Base-by-base conservation (phyloP, 2,888 invertebrate genomes). In the Autographa gamma region DNA sequence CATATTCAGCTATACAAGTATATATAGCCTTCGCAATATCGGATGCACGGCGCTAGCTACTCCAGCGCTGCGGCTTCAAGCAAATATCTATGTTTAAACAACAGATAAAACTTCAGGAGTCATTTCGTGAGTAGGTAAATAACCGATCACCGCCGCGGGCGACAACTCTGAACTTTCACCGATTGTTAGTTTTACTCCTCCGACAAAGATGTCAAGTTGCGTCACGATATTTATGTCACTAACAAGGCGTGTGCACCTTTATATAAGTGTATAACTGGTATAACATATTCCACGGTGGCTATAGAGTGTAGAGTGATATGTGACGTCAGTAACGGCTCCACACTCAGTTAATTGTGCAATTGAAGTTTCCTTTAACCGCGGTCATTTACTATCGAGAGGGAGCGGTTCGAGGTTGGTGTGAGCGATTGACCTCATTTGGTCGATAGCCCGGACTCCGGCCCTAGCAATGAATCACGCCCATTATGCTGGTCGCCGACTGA, bases 131-230 rank as follows among this genome's bases (percentile, higher is more conserved):
- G 48, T 72, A 59, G 71, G 70, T 76, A 80, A 82, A 82, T 76
- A 81, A 74, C 60, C 68, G 74, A 69, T 67, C 66, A 72, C 62
- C 63, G 63, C 58, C 43, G 70, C 73, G 74, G 75, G 60, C 65
- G 76, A 73, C 70, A 18, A 54, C 70, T 82, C 76, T 91, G 91
- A 94, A 94, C 94, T 94, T 94, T 95, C 94, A 93, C 94, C 90
- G 84, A 91, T 92, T 93, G 91, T 92, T 90, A 87, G 91, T 88
- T 92, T 90, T 87, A 85, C 87, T 78, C 65, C 85, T 85, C 82
- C 79, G 86, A 85, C 85, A 86, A 86, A 89, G 91, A 91, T 91
- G 92, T 90, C 85, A 83, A 71, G 86, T 93, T 92, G 85, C 90
- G 87, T 92, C 91, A 91, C 85, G 69, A 83, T 82, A 86, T 88